phyloP scores from a whole-genome alignment of 2,113 vertebrate species.

The Panthera leo region DNA sequence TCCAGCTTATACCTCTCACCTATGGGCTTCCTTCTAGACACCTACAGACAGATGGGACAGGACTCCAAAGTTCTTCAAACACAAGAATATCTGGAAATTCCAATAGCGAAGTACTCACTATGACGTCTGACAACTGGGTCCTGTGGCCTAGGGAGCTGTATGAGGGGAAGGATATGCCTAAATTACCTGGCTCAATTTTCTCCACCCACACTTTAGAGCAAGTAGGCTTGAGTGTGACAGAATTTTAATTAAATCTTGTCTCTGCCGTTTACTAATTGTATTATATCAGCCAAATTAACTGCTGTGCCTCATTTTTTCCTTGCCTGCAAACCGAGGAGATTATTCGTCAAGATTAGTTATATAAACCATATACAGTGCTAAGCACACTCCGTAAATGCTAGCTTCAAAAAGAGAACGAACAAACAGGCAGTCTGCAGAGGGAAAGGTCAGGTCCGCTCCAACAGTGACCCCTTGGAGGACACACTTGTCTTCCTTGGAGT shows the following conservation, averaged over 20 bases:
- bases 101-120: not conserved
- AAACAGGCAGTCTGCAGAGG: not conserved
- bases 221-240: not conserved
- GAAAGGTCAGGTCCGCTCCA: not conserved
- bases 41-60: not conserved
- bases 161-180: not conserved
- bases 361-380: not conserved
- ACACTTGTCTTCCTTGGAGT: not conserved
- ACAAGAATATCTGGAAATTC: not conserved
- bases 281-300: not conserved
- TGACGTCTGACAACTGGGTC: not conserved
- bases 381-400: not conserved
- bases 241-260: not conserved
- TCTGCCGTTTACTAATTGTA: not conserved
- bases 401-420: not conserved
- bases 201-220: not conserved
- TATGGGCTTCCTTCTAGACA: not conserved
- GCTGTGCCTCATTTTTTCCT: not conserved
- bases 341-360: not conserved
- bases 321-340: not conserved
- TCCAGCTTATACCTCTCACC: not conserved
- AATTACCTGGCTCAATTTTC: not conserved
- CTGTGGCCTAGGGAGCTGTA: not conserved
- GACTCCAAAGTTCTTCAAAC: conserved; percentile 19
- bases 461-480: not conserved